Evolutionary conservation across 2,888 invertebrate species (phyloP), one percentile per base, ranked within the genome.

Genomic region (Diarsia brunnea): DNA sequence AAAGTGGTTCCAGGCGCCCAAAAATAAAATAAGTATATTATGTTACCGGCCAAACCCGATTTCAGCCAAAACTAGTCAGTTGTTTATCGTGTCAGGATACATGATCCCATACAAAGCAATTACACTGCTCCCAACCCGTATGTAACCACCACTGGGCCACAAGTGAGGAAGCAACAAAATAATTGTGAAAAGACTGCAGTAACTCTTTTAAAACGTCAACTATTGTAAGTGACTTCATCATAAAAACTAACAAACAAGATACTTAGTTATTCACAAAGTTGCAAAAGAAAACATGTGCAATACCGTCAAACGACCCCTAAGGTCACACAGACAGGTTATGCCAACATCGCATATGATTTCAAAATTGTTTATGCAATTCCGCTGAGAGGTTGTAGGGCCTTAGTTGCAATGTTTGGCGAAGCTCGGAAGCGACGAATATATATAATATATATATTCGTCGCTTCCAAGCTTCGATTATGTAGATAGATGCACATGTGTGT

Each of bases 341-440:
- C 31, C 83, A 53, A 85, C 84, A 83, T 69, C 60, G 73, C 49
- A 45, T 74, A 74, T 58, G 12, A 74, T 68, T 71, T 70, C 55
- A 74, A 83, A 19, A 74, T 69, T 74, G 74, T 74, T 66, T 68
- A 75, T 66, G 74, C 76, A 81, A 76, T 65, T 43, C 66, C 38
- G 63, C 24, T 7, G 61, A 64, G 69, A 60, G 69, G 70, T 74
- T 73, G 43, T 69, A 38, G 31, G 53, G 49, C 49, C 45, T 12
- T 31, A 66, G 27, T 58, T 77, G n/a, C 31, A 47, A 73, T 68
- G 58, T 73, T 64, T 47, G 67, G 38, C 27, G 51, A 51, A 58
- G n/a, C 63, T 73, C 14, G 10, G 67, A 58, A 45, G 58, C 63
- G 63, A 58, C 47, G 43, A 45, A 49, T 12, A 4, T 58, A 12